Conservation (phyloP, 2,113 vertebrate genomes). For the Chaenogobius annularis region DNA sequence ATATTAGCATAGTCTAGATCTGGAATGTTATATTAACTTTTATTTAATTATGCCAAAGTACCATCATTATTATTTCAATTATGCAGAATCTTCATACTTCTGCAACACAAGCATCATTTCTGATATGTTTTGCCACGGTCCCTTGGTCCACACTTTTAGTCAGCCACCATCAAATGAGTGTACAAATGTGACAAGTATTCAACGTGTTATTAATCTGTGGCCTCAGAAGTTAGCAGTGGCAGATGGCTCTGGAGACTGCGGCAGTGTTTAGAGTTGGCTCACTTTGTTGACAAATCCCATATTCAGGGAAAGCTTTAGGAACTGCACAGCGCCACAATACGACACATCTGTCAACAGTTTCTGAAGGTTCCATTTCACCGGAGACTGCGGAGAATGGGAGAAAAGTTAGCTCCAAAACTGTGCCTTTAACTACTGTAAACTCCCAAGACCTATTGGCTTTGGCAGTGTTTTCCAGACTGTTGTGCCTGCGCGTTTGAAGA, state of each 20-base stretch:
- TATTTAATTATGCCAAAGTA: too few relatives aligned
- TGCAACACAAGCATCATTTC: not conserved
- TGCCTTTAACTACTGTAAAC: conserved; percentile 1
- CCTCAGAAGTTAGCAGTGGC: conserved; percentile 3
- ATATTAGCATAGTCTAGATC: too few relatives aligned
- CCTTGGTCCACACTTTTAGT: not conserved
- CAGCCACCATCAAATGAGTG: not conserved
- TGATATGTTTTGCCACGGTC: not conserved
- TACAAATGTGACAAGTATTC: conserved; percentile 2
- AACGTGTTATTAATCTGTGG: not conserved
- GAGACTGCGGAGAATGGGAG: conserved; percentile 5
- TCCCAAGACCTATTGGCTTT: conserved; percentile 21
- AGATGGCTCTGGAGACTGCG: conserved; percentile 1
- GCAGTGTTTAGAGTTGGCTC: conserved; percentile 21
- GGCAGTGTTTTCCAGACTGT: conserved; percentile 20
- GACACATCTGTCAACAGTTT: conserved; percentile 33
- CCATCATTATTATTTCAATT: too few relatives aligned
- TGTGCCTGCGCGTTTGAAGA: not conserved
- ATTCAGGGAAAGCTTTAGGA: conserved; percentile 14
- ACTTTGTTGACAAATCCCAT: conserved; percentile 17
- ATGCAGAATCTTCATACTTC: too few relatives aligned
- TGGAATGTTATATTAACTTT: too few relatives aligned
- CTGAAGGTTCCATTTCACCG: conserved; percentile 1
- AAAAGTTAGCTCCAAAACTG: not conserved
- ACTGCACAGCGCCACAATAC: not conserved